Conservation (phyloP, 2,113 vertebrate species). For the Epinephelus moara region DNA sequence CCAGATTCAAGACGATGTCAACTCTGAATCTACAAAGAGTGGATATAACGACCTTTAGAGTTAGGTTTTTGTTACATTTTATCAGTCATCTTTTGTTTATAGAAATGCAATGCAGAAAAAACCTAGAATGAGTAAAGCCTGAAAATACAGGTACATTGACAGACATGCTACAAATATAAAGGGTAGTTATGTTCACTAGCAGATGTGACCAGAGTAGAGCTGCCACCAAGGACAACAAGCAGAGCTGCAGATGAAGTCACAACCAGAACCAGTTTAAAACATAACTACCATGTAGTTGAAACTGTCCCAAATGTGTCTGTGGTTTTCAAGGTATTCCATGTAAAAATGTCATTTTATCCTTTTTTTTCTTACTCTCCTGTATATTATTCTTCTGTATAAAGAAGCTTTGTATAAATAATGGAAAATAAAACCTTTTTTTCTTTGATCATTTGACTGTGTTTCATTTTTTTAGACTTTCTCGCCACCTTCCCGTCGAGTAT, state of each 20-base stretch:
- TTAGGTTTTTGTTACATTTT: constrained; percentile 46
- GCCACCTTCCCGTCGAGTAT: neutral
- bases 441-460: constrained; percentile 45
- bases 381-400: constrained; percentile 79
- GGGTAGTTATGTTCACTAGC: constrained; percentile 60
- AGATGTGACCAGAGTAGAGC: constrained; percentile 32
- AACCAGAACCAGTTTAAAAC: constrained; percentile 44
- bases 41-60: constrained; percentile 52
- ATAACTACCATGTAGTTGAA: constrained; percentile 83
- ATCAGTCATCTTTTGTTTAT: constrained; percentile 56
- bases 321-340: constrained; percentile 75
- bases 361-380: constrained; percentile 57
- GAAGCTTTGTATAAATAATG: constrained; percentile 78
- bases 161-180: constrained; percentile 64
- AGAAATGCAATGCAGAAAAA: constrained; percentile 50
- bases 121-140: constrained; percentile 46
- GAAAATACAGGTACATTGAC: constrained; percentile 79
- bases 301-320: constrained; percentile 75
- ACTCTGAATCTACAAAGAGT: constrained; percentile 49
- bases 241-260: constrained; percentile 43
- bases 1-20: neutral
- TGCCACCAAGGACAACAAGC: constrained; percentile 14
- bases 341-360: constrained; percentile 65
- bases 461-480: neutral
- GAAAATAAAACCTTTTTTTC: constrained; percentile 68